Evolutionary conservation across 2,888 invertebrate species (phyloP).

Genomic region (Apamea sordens): DNA sequence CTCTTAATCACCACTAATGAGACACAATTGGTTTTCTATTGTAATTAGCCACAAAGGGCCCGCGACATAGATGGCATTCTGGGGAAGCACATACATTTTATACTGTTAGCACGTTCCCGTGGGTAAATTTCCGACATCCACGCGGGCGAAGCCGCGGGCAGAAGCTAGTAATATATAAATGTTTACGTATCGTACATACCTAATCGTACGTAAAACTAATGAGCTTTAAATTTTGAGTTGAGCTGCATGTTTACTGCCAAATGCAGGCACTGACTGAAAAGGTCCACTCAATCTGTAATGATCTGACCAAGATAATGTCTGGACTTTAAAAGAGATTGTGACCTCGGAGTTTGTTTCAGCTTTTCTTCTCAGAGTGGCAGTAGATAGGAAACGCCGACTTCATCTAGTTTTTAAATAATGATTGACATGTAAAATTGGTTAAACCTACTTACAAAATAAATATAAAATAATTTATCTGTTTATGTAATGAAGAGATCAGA

Average conservation of each 20-base stretch:
- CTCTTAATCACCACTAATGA: too few species aligned
- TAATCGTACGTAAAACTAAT: constrained; percentile 16
- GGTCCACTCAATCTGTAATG: neutral
- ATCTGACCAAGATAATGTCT: neutral
- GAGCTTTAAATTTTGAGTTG: too few species aligned
- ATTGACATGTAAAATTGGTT: neutral
- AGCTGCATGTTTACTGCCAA: neutral
- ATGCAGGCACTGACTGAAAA: neutral
- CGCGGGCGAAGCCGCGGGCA: too few species aligned
- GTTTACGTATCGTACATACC: constrained; percentile 31
- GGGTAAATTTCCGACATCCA: too few species aligned
- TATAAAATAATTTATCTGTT: too few species aligned
- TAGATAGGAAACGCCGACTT: neutral
- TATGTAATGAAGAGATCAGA: constrained; percentile 10
- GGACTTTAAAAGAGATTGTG: neutral
- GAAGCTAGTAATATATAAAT: too few species aligned
- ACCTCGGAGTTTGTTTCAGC: neutral
- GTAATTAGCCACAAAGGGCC: too few species aligned
- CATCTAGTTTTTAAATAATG: neutral
- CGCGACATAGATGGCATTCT: too few species aligned
- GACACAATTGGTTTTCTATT: too few species aligned
- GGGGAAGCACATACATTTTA: too few species aligned
- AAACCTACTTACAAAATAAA: too few species aligned
- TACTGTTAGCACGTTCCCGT: too few species aligned
- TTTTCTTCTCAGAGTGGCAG: neutral